phyloP scores from a whole-genome alignment of 2,113 vertebrate species.

The Xiphophorus couchianus region DNA sequence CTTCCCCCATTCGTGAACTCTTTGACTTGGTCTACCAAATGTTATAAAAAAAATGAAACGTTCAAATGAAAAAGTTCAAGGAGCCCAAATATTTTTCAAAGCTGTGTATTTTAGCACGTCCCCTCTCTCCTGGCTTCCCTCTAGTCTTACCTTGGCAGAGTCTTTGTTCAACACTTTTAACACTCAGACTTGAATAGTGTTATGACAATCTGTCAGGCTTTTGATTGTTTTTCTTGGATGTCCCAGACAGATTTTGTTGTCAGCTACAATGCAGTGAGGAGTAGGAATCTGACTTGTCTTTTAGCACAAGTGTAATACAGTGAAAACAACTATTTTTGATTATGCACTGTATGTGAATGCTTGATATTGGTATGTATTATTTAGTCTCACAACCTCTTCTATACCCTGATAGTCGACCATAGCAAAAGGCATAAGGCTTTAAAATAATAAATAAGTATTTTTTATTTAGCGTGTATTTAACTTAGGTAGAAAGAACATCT shows the following conservation, averaged over 20 bases:
- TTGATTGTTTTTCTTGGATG: neutral
- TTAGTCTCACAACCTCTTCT: neutral
- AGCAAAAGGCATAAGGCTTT: neutral
- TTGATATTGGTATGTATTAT: neutral
- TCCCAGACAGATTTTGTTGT: neutral
- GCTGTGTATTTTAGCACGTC: no score
- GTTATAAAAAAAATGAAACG: no score
- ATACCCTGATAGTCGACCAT: neutral
- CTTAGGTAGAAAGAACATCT: neutral
- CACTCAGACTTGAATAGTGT: neutral
- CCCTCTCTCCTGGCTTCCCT: no score
- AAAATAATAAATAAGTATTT: neutral
- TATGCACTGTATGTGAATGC: neutral
- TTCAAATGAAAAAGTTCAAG: no score
- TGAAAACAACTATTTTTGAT: neutral
- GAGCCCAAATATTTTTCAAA: no score
- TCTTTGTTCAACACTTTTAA: no score
- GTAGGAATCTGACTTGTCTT: neutral
- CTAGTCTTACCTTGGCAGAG: no score
- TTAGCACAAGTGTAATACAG: neutral
- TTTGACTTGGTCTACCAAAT: no score
- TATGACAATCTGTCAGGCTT: neutral
- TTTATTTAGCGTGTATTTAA: neutral
- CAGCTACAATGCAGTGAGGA: neutral
- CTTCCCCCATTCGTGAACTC: no score